Evolutionary conservation across 2,888 invertebrate species (phyloP), one percentile per base, ranked within the genome.

Genomic region (Prosopocoilus inquinatus): DNA sequence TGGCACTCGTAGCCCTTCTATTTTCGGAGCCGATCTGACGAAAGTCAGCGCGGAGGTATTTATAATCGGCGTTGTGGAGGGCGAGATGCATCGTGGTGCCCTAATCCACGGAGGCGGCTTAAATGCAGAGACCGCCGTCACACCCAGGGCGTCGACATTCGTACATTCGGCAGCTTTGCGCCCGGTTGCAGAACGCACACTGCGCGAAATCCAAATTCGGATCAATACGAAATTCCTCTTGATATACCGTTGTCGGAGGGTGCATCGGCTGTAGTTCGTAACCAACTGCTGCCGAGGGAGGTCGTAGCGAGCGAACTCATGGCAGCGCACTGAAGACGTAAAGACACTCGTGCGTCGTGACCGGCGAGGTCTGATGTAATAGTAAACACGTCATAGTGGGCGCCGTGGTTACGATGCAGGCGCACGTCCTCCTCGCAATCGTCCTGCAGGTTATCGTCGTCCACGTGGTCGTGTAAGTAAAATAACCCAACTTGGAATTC

Each of bases 391-490:
- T 32, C 3, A 15, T 36, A 3, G 13, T 15, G 43, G 38, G n/a
- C 45, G 36, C 45, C 44, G 47, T 48, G 47, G 12, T n/a, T 55
- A 63, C 48, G 46, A 66, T 66, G 64, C 58, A 59, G 35, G 58
- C 53, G 57, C 62, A 60, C 63, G 75, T 74, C 72, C 73, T 79
- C 59, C 69, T 78, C 58, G 67, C 78, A 59, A 68, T 79, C 63
- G 65, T 80, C 56, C 68, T 79, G 50, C 69, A 75, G 67, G 68
- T 79, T 59, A 72, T 76, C 67, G 68, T 79, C 58, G 72, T 77
- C 63, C 78, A 79, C 63, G 72, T 78, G 61, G 72, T 79, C 70
- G 74, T 79, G 82, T 82, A 73, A 81, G 82, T 81, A 67, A 9
- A 35, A 47, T 4, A 15, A 34, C 13, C 13, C 15, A 15, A 41